These are phyloP conservation scores for Gallinago stenura DNA, from an alignment of 2,797 vertebrate species.

Conservation along the genomic window DNA sequence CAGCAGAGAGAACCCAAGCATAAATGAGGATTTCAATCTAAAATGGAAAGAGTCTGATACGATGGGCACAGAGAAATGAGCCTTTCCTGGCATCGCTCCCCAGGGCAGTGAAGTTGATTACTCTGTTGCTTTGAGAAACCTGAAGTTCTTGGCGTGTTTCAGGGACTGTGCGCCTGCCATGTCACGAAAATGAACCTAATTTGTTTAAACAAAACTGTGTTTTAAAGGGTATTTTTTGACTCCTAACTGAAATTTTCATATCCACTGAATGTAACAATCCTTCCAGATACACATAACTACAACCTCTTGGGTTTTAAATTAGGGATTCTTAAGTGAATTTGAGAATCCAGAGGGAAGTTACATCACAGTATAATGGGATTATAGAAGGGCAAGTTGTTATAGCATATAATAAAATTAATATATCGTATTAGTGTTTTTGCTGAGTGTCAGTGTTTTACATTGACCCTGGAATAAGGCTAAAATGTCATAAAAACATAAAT, in stretches of 20 bases:
- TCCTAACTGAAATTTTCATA: background rate
- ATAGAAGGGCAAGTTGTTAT: background rate
- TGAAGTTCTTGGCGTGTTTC: background rate
- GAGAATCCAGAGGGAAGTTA: constrained; percentile 1
- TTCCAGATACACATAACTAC: background rate
- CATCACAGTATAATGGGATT: background rate
- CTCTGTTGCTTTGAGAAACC: background rate
- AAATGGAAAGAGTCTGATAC: background rate
- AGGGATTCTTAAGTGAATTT: constrained; percentile 27
- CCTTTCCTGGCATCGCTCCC: background rate
- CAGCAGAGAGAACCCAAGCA: background rate
- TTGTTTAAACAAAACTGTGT: background rate
- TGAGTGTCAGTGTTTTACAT: background rate
- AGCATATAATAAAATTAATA: constrained; percentile 24
- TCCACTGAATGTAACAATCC: background rate
- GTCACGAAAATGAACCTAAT: background rate
- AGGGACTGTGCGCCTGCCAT: background rate
- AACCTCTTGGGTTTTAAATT: background rate
- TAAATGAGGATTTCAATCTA: background rate
- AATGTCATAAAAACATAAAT: background rate
- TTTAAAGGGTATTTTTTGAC: background rate
- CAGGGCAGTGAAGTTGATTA: background rate
- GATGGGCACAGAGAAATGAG: background rate
- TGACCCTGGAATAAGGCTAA: background rate
- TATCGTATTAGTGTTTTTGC: background rate